Conservation (phyloP, 53 echinoderm and acorn worm species). For the Arbacia lixula region DNA sequence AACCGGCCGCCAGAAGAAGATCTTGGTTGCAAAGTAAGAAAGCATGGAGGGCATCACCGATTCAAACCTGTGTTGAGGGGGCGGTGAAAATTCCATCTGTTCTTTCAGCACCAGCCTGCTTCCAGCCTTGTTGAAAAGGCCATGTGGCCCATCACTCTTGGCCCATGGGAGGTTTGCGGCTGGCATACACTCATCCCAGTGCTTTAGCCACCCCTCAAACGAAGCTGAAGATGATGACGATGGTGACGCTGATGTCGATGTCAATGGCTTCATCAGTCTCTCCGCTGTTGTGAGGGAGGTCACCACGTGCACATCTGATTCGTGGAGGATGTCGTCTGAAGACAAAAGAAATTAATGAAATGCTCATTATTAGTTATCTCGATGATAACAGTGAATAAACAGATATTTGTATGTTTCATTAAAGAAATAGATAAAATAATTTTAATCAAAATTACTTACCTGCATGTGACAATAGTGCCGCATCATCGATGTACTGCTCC, state of each 20-base stretch:
- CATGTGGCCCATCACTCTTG: slow-evolving; percentile 65
- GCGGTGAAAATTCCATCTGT: not conserved
- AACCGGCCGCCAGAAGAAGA: not conserved
- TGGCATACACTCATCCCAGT: slow-evolving; percentile 60
- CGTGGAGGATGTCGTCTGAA: not conserved
- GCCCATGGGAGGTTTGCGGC: slow-evolving; percentile 55
- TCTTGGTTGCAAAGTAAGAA: not conserved
- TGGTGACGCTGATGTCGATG: not conserved
- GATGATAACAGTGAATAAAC: too few species aligned
- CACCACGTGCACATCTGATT: not conserved
- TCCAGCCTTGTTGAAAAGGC: slow-evolving; percentile 9
- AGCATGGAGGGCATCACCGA: not conserved
- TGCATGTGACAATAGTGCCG: not conserved
- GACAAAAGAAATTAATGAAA: too few species aligned
- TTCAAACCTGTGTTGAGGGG: not conserved
- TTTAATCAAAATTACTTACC: too few species aligned
- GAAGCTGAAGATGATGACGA: not conserved
- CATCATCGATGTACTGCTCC: not conserved
- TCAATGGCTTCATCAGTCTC: not conserved
- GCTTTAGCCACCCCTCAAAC: slow-evolving; percentile 62
- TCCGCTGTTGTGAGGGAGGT: not conserved
- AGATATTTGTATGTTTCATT: too few species aligned
- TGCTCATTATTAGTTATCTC: too few species aligned
- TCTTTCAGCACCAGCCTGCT: not conserved
- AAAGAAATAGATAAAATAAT: too few species aligned